These are phyloP conservation scores for Nomada lathburiana DNA, from an alignment of 2,888 invertebrate species.

Conservation along the genomic window DNA sequence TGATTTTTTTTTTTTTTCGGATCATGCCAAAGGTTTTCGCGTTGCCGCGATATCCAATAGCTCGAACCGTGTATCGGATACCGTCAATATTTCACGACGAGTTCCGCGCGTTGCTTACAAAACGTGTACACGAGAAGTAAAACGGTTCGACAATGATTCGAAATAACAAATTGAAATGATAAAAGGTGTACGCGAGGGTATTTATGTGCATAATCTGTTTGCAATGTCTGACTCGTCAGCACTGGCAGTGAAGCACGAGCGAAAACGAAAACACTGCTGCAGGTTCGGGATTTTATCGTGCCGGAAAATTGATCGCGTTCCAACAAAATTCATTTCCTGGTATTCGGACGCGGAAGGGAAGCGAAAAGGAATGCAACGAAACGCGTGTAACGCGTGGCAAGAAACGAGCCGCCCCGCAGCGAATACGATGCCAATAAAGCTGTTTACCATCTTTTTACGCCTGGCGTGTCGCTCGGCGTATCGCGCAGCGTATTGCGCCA, in stretches of 20 bases:
- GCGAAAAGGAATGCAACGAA: not conserved
- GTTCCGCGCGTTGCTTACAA: not conserved
- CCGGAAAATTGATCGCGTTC: not conserved
- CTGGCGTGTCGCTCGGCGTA: too few relatives aligned
- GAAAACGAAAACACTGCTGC: not conserved
- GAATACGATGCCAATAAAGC: not conserved
- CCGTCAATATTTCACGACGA: slow-evolving; percentile 19
- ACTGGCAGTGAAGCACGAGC: slow-evolving; percentile 17
- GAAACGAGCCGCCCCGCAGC: not conserved
- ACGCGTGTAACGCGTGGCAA: not conserved
- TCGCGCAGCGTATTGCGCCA: not conserved
- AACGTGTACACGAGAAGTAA: not conserved
- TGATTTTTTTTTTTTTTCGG: too few relatives aligned
- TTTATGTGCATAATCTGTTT: slow-evolving; percentile 41
- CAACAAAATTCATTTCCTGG: slow-evolving; percentile 5
- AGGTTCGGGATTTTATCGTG: slow-evolving; percentile 2
- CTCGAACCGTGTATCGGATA: not conserved
- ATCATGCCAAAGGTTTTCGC: too few relatives aligned
- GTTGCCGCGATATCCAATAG: not conserved
- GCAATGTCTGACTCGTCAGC: slow-evolving; percentile 16
- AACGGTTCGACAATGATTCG: slow-evolving; percentile 26
- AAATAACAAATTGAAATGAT: slow-evolving; percentile 20
- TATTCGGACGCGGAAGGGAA: not conserved
- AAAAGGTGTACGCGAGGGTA: slow-evolving; percentile 1
- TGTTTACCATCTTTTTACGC: not conserved